These are phyloP conservation scores for Lypha dubia DNA, from an alignment of 2,888 invertebrate genomes.

Conservation along the genomic window DNA sequence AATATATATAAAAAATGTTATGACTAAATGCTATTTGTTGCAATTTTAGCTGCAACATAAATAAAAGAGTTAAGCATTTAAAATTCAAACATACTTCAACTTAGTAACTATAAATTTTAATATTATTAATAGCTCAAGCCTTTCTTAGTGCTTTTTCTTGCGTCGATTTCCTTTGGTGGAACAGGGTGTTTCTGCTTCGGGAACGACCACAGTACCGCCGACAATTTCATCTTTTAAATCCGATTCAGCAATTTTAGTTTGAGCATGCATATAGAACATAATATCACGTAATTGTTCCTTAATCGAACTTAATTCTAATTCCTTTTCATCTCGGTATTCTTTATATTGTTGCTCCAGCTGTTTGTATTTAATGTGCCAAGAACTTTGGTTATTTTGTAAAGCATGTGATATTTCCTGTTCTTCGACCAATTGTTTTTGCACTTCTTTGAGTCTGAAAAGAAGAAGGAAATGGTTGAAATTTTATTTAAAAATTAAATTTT, in stretches of 20 bases:
- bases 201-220: constrained; percentile 80
- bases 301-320: constrained; percentile 90
- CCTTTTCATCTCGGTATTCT: constrained; percentile 86
- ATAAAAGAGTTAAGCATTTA: constrained; percentile 23
- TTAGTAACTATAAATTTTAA: constrained; percentile 20
- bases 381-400: constrained; percentile 89
- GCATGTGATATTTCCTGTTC: constrained; percentile 93
- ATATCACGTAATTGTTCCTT: constrained; percentile 97
- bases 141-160: constrained; percentile 78
- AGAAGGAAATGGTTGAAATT: background rate
- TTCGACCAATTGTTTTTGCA: constrained; percentile 90
- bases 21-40: constrained; percentile 52
- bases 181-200: constrained; percentile 76
- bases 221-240: constrained; percentile 81
- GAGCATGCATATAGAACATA: constrained; percentile 98
- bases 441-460: constrained; percentile 85
- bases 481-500: background rate
- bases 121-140: background rate
- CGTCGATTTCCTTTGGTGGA: constrained; percentile 77
- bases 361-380: constrained; percentile 87
- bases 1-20: constrained; percentile 58
- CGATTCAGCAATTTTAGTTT: constrained; percentile 83
- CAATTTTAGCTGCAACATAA: constrained; percentile 30
- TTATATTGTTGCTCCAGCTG: constrained; percentile 85
- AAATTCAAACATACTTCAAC: background rate